Conservation (phyloP, 2,113 vertebrate genomes). For the Anser brachyrhynchus region DNA sequence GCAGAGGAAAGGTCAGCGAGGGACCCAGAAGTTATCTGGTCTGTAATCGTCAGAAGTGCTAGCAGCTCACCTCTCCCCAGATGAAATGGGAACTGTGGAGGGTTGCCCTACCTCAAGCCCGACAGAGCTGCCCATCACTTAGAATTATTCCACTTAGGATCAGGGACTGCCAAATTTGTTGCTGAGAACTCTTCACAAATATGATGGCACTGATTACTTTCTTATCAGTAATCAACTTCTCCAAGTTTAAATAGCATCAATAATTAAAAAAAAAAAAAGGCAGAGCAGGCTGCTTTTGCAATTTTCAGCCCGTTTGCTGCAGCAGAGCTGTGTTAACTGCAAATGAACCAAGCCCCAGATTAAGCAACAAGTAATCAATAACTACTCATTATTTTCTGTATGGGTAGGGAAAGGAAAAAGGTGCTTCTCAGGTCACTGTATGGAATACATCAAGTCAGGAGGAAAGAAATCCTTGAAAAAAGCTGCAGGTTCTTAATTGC, state of each 20-base stretch:
- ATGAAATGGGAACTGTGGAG: background rate
- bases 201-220: background rate
- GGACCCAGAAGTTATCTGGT: background rate
- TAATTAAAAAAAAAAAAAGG: background rate
- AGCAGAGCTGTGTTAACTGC: background rate
- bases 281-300: background rate
- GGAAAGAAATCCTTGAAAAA: slow-evolving; percentile 13
- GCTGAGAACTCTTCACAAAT: background rate
- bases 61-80: background rate
- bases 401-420: background rate
- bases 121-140: rapidly evolving
- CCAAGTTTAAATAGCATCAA: background rate
- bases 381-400: background rate
- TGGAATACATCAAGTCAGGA: background rate
- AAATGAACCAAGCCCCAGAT: background rate
- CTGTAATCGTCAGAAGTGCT: background rate
- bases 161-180: background rate
- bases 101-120: no score
- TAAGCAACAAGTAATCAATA: slow-evolving; percentile 45
- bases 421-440: background rate
- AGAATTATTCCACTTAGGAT: background rate
- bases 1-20: background rate
- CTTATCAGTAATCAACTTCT: background rate
- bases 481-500: background rate
- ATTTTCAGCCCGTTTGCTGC: background rate